phyloP scores from a whole-genome alignment of 2,888 invertebrate genomes.

The Eudasyphora cyanicolor region DNA sequence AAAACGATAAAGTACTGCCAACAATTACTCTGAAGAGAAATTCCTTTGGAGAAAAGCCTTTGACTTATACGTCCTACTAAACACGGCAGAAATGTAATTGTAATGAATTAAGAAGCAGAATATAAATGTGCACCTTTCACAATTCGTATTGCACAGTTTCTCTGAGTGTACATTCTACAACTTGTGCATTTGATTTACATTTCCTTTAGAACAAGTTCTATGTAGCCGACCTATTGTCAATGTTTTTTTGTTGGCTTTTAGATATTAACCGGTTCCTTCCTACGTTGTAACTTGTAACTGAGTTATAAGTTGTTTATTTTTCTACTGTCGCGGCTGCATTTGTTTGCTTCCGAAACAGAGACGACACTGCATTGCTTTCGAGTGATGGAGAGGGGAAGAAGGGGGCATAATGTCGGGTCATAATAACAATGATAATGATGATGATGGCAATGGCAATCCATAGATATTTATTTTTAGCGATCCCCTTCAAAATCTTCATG shows the following conservation, averaged over 20 bases:
- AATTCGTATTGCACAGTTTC: too few species aligned
- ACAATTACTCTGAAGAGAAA: too few species aligned
- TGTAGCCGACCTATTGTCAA: not conserved
- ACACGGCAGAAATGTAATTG: too few species aligned
- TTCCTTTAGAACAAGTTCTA: not conserved
- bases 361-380: too few species aligned
- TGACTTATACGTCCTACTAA: too few species aligned
- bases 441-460: not conserved
- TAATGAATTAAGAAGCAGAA: too few species aligned
- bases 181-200: not conserved
- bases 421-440: not conserved
- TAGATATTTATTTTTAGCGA: conserved; percentile 9
- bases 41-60: too few species aligned
- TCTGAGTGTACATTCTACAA: conserved; percentile 18
- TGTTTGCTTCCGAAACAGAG: not conserved
- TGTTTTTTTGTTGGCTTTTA: not conserved
- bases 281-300: not conserved
- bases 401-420: not conserved
- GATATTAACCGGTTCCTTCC: conserved; percentile 2
- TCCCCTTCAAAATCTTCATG: not conserved
- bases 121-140: too few species aligned
- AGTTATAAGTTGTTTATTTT: not conserved
- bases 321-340: not conserved
- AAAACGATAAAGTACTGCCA: too few species aligned
- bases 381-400: not conserved